Percentiles rank a stretch among this genome's conserved stretches.
phyloP scores from a whole-genome alignment of 2,113 vertebrate species.

The Ceuthmochares aereus region DNA sequence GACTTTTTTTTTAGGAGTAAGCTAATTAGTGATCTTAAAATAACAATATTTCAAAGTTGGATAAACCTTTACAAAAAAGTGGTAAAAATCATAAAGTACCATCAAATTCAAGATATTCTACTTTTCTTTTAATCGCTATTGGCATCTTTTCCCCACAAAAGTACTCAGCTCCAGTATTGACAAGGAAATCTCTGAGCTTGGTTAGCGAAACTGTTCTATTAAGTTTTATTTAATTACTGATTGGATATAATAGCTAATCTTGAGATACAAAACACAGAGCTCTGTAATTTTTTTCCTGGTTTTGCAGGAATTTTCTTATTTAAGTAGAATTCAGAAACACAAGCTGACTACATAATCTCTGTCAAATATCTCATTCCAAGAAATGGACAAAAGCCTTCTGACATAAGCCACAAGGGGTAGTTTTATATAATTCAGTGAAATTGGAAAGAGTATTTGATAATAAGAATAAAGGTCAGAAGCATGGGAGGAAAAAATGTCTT shows the following conservation, averaged over 20 bases:
- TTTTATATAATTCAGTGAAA: constrained; percentile 31
- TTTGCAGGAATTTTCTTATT: not conserved
- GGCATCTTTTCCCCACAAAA: not conserved
- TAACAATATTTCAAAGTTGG: constrained; percentile 14
- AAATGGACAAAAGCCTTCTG: not conserved
- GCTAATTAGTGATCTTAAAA: constrained; percentile 30
- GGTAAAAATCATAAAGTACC: not conserved
- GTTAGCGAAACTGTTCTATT: not conserved
- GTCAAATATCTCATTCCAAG: not conserved
- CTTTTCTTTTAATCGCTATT: not conserved
- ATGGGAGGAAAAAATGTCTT: not conserved
- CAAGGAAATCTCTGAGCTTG: not conserved
- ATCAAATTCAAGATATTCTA: not conserved
- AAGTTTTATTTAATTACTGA: not conserved
- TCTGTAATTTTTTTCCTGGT: not conserved
- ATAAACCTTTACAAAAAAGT: not conserved
- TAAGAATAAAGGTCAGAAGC: constrained; percentile 29
- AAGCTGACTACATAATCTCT: not conserved
- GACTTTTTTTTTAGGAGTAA: not conserved
- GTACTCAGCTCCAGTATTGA: accelerated
- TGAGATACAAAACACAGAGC: not conserved
- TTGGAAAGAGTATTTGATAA: not conserved
- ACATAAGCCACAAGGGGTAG: not conserved
- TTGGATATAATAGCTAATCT: not conserved
- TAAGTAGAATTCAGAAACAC: not conserved